Base-by-base conservation (phyloP, 2,113 vertebrate species). In the Anseranas semipalmata region DNA sequence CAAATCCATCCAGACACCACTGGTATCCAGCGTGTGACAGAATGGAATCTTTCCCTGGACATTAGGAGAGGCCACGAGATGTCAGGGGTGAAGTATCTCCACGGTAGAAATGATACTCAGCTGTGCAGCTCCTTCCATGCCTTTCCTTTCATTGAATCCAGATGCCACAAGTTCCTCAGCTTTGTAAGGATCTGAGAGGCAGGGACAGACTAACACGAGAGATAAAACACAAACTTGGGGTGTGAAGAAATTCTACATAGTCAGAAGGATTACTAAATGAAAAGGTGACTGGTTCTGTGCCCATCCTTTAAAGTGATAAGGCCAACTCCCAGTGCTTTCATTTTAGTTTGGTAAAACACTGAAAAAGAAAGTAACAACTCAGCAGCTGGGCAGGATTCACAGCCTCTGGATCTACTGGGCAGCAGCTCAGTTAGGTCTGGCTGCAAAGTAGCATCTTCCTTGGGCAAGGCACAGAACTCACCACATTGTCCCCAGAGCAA, bases 21-120 rank as follows among this genome's bases (percentile, higher is more conserved):
- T 75, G 30, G 46, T 37, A 62, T 90, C 63, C 94, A 79, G 1
- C 1, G 2, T 9, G 37, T 74, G 95, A 92, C 27, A 32, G 89
- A 67, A 90, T 45, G 65, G 89, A 92, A 93, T 85, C 43, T 72
- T 58, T 55, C 89, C 91, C 87, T 14, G 85, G 89, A 70, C 43
- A 28, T 84, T 39, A 65, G 87, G 84, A 89, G 81, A 87, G 91
- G 80, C 87, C 18, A 6, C 0, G 20, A 48, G 45, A 41, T 87
- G 89, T 27, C 89, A 89, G 77, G 84, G 52, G 32, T 58, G 68
- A 73, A 67, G 76, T 0, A 84, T 92, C 68, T 63, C 68, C 68
- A 19, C 1, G 33, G 93, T 7, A 75, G 15, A 27, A 89, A 90
- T 0, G 53, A 33, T 78, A 92, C 90, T 95, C 79, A 86, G 95